phyloP scores from a whole-genome alignment of 2,888 invertebrate genomes.

The Drosophila recens region DNA sequence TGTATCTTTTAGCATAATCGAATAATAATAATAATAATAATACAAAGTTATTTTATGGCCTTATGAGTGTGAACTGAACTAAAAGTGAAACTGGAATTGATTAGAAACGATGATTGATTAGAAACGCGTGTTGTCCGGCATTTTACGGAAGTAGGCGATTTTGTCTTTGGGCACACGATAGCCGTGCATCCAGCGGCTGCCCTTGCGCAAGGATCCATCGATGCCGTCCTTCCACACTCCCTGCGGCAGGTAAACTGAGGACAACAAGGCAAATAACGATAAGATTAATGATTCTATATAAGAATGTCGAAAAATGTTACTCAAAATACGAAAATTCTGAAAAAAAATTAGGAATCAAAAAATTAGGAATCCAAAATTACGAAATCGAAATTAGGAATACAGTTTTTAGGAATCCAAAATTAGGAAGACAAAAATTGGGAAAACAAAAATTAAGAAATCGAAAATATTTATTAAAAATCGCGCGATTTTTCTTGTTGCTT shows the following conservation, averaged over 20 bases:
- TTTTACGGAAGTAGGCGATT: conserved; percentile 93
- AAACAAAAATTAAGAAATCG: too few species aligned
- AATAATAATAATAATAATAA: conserved; percentile 24
- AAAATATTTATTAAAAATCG: too few species aligned
- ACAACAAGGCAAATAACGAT: background rate
- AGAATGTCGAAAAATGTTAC: too few species aligned
- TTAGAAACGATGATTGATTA: conserved; percentile 86
- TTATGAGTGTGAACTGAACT: background rate
- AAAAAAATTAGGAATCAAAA: too few species aligned
- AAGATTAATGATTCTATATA: too few species aligned
- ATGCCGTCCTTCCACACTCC: conserved; percentile 98
- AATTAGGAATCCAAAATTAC: too few species aligned
- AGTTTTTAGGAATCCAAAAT: too few species aligned
- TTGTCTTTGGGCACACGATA: conserved; percentile 92
- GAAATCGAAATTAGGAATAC: too few species aligned
- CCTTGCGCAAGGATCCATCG: conserved; percentile 93
- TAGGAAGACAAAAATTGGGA: too few species aligned
- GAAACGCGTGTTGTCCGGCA: conserved; percentile 94
- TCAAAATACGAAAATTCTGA: too few species aligned
- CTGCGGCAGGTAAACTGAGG: conserved; percentile 92
- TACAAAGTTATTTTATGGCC: conserved; percentile 26
- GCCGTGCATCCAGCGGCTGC: conserved; percentile 95
- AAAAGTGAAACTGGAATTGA: too few species aligned
- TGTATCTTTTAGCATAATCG: conserved; percentile 27
- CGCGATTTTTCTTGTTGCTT: too few species aligned